Percentiles rank a stretch among this genome's conserved stretches.
Evolutionary conservation across 2,113 vertebrate genomes (phyloP).

Genomic region (Platysteira castanea): DNA sequence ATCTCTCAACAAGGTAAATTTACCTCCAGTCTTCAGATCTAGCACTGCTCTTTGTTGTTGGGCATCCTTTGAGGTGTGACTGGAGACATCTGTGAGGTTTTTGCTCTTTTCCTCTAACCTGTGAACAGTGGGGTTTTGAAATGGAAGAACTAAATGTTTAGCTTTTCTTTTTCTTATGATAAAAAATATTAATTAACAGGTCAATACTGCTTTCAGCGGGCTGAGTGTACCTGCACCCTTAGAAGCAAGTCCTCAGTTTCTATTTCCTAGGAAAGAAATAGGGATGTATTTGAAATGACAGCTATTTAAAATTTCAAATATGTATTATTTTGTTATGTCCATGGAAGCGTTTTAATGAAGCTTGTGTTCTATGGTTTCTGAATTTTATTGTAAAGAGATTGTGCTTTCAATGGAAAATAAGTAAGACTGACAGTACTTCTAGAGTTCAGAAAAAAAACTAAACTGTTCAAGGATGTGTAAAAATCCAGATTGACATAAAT

Average conservation of each 20-base stretch:
- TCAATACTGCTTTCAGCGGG: neutral
- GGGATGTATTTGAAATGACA: neutral
- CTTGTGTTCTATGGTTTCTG: neutral
- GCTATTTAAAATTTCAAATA: neutral
- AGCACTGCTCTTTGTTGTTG: neutral
- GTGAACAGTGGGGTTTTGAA: neutral
- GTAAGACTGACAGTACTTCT: neutral
- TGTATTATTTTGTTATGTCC: neutral
- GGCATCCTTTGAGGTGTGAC: neutral
- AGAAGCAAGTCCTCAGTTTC: neutral
- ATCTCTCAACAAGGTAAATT: neutral
- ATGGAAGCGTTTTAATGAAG: neutral
- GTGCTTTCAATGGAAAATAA: neutral
- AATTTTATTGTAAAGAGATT: neutral
- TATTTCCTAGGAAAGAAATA: neutral
- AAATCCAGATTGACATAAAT: slow-evolving; percentile 30
- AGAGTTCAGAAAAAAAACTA: neutral
- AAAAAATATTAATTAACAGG: neutral
- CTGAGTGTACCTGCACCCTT: neutral
- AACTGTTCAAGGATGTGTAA: slow-evolving; percentile 16
- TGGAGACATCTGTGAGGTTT: neutral
- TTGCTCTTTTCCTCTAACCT: neutral
- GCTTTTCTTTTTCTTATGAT: neutral
- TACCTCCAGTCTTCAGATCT: neutral
- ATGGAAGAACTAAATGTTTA: neutral